Conservation (phyloP, 92 coral and sea anemone genomes). For the Epizoanthus illoricatus region DNA sequence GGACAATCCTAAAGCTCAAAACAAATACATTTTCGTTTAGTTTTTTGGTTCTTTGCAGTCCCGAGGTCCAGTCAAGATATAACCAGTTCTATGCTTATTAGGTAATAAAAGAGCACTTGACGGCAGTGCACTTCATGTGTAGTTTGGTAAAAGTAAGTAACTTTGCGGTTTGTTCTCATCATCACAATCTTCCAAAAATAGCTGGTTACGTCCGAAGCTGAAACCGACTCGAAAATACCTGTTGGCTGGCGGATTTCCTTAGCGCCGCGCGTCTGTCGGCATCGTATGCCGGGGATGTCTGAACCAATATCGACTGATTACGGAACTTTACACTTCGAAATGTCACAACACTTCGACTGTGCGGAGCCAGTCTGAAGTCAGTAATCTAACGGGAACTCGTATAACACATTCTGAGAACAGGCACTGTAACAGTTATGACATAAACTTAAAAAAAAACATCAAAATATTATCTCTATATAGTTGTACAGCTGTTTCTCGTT, state of each 20-base stretch:
- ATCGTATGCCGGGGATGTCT: background rate
- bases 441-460: no score
- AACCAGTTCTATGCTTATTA: background rate
- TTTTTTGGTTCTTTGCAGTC: background rate
- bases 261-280: conserved; percentile 35
- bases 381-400: no score
- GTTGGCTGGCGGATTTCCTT: background rate
- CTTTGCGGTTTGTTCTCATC: conserved; percentile 28
- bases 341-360: no score
- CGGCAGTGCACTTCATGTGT: background rate
- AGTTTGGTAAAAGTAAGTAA: conserved; percentile 6
- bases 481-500: no score
- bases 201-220: conserved; percentile 13
- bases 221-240: conserved; percentile 1
- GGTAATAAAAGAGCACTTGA: background rate
- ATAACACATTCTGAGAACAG: no score
- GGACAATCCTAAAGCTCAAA: conserved; percentile 22
- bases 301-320: conserved; percentile 2
- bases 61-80: background rate
- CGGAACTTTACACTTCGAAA: background rate
- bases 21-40: background rate
- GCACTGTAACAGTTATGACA: no score
- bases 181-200: conserved; percentile 18
- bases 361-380: no score
- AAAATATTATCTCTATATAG: no score